Evolutionary conservation across 2,888 invertebrate species (phyloP), one percentile per base, ranked within the genome.

Genomic region (Syritta pipiens): DNA sequence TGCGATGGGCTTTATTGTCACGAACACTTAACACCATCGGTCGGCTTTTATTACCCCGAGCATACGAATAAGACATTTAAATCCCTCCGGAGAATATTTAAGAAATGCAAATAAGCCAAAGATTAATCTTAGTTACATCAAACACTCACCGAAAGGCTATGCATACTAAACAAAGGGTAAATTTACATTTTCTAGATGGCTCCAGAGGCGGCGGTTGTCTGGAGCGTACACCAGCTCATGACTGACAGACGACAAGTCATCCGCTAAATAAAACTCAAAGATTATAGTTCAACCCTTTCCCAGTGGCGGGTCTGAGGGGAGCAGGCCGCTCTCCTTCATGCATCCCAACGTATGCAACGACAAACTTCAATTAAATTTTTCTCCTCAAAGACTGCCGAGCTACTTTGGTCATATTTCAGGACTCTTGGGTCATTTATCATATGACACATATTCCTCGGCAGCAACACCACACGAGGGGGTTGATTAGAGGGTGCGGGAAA

Each of bases 61-160:
- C 79, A 79, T 74, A 79, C 74, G 74, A 74, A 74, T 68, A 79
- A 79, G 79, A 79, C 79, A 79, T 68, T 79, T 40, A 68, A 79
- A 74, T 79, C 74, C 79, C 77, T 67, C 74, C 48, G 74, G 74
- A 68, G 77, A 32, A 74, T 79, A 79, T 74, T 79, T 79, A 79
- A 79, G 79, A 79, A 79, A 79, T 79, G 79, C 79, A 79, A 79
- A 79, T 79, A 79, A 79, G 79, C 74, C 57, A 67, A 62, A 79
- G 79, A 79, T 79, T 79, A 79, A 79, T 79, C 79, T 79, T 67
- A 74, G 74, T 79, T 67, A 79, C 79, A 79, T 79, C 79, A 79
- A 79, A 79, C 79, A 79, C 74, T 79, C 79, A 62, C 79, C 67
- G 67, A 74, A 79, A 79, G 67, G 57, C 79, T 79, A 79, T 79